Evolutionary conservation across 2,113 vertebrate species (phyloP).

Genomic region (Athene cunicularia): DNA sequence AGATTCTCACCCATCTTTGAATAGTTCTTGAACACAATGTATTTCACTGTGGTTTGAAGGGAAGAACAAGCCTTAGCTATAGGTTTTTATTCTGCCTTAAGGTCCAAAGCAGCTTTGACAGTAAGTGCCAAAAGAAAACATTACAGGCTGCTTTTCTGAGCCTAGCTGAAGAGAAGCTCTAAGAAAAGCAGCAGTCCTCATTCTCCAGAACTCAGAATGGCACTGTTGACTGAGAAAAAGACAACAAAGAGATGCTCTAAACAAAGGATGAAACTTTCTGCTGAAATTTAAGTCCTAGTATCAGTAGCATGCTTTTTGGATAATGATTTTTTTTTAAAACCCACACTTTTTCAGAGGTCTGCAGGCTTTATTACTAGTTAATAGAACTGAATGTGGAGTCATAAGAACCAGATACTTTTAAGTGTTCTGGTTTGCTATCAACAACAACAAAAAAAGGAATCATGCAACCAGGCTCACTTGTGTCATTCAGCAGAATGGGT

Average conservation of each 20-base stretch:
- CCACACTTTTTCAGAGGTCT: background rate
- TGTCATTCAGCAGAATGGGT: background rate
- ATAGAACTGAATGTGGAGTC: background rate
- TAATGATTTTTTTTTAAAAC: background rate
- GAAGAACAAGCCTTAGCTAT: background rate
- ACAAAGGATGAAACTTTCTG: background rate
- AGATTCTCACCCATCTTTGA: background rate
- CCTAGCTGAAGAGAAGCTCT: background rate
- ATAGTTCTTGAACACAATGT: background rate
- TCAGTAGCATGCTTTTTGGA: background rate
- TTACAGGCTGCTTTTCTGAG: background rate
- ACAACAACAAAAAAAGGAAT: background rate
- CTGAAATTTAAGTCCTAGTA: background rate
- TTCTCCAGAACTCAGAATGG: background rate
- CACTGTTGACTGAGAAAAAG: background rate
- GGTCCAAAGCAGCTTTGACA: background rate
- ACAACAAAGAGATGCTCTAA: background rate
- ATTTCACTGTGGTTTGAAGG: background rate
- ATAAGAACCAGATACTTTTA: background rate
- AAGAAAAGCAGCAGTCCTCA: background rate
- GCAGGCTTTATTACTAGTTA: background rate
- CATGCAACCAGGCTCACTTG: background rate
- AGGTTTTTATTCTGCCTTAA: background rate
- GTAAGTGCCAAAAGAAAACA: background rate
- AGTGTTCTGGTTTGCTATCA: background rate